Evolutionary conservation across 2,113 vertebrate genomes (phyloP).

Genomic region (Tyto alba): DNA sequence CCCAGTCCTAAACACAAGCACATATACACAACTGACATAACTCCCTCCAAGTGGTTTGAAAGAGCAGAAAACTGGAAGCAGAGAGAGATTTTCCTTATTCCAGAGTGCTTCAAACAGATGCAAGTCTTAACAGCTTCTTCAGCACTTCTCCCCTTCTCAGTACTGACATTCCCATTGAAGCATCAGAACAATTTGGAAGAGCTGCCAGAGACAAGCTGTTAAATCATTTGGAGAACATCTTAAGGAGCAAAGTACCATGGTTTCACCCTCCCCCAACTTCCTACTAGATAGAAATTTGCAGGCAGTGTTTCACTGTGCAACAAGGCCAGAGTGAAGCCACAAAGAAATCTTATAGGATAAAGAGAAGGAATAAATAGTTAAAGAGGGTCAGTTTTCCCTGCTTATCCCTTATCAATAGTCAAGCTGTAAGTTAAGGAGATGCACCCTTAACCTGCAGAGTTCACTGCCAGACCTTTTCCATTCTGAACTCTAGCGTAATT

Average conservation of each 20-base stretch:
- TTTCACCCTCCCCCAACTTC: neutral
- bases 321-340: neutral
- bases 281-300: neutral
- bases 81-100: neutral
- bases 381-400: constrained; percentile 7
- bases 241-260: fast-evolving
- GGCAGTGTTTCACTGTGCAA: neutral
- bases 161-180: neutral
- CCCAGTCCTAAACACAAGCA: neutral
- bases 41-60: neutral
- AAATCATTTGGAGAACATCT: neutral
- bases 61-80: neutral
- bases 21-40: neutral
- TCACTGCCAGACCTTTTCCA: neutral
- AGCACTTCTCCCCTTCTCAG: neutral
- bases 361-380: constrained; percentile 37
- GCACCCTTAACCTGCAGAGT: neutral
- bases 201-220: neutral
- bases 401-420: neutral
- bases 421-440: constrained; percentile 22
- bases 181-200: neutral
- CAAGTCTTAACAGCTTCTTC: neutral
- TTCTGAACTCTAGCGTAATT: neutral
- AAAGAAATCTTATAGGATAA: neutral
- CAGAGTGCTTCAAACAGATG: neutral